Evolutionary conservation across 2,888 invertebrate genomes (phyloP).

Genomic region (Pristionchus mayeri): DNA sequence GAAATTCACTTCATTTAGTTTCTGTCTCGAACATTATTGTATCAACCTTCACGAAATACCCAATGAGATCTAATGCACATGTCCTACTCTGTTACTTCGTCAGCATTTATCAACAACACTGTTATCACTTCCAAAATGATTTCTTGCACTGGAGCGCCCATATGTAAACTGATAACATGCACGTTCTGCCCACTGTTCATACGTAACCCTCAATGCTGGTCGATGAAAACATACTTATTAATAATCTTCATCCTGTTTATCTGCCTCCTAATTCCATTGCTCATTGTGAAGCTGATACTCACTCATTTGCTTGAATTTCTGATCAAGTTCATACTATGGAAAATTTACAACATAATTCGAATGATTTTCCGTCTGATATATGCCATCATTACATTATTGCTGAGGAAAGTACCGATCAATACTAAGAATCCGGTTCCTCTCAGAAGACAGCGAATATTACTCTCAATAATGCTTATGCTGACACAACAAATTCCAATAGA

Average conservation of each 20-base stretch:
- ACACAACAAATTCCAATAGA: background rate
- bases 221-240: background rate
- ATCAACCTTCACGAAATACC: background rate
- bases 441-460: background rate
- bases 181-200: background rate
- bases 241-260: background rate
- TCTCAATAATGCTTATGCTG: background rate
- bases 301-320: too few species aligned
- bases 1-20: background rate
- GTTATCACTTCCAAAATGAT: background rate
- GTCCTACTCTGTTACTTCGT: background rate
- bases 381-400: too few species aligned
- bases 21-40: background rate
- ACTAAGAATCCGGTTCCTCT: background rate
- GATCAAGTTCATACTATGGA: too few species aligned
- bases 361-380: too few species aligned
- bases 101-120: background rate
- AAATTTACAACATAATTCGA: too few species aligned
- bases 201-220: background rate
- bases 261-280: too few species aligned
- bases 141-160: background rate
- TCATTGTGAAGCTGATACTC: too few species aligned
- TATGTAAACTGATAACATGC: background rate
- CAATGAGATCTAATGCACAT: background rate
- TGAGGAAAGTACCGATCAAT: too few species aligned